phyloP scores from a whole-genome alignment of 2,113 vertebrate genomes.

The Tyto alba region DNA sequence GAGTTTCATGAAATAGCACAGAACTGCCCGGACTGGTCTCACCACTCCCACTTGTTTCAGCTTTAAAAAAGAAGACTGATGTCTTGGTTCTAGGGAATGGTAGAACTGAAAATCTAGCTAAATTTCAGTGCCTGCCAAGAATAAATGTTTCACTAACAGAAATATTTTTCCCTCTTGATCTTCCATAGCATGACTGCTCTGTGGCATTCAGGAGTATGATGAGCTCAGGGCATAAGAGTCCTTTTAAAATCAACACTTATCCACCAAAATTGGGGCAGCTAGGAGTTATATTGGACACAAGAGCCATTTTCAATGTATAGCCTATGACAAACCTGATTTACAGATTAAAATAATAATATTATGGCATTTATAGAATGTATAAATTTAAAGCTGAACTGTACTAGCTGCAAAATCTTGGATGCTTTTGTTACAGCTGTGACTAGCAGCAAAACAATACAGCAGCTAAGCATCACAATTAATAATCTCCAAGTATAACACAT shows the following conservation, averaged over 20 bases:
- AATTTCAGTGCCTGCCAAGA: not conserved
- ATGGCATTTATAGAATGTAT: conserved; percentile 64
- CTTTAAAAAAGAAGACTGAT: not conserved
- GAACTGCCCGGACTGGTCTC: not conserved
- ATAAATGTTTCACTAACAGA: conserved; percentile 27
- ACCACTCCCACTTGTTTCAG: not conserved
- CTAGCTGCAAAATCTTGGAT: conserved; percentile 13
- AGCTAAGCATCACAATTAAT: conserved; percentile 49
- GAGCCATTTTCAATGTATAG: conserved; percentile 54
- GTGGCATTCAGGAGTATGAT: conserved; percentile 41
- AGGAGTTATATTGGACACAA: conserved; percentile 60
- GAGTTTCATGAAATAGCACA: not conserved
- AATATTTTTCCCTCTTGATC: conserved; percentile 30
- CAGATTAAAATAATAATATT: conserved; percentile 68
- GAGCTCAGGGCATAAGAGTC: conserved; percentile 53
- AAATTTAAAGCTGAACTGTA: conserved; percentile 62
- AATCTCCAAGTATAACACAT: conserved; percentile 24
- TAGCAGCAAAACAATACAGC: conserved; percentile 51
- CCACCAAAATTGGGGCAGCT: conserved; percentile 41
- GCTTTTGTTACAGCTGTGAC: conserved; percentile 43
- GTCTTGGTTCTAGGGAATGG: not conserved
- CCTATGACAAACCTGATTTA: conserved; percentile 67
- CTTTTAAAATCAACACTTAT: conserved; percentile 57
- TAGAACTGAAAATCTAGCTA: conserved; percentile 3
- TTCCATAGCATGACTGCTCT: not conserved